Conservation (phyloP, 1,140 invertebrate genomes). For the Drosophila pruinosa region DNA sequence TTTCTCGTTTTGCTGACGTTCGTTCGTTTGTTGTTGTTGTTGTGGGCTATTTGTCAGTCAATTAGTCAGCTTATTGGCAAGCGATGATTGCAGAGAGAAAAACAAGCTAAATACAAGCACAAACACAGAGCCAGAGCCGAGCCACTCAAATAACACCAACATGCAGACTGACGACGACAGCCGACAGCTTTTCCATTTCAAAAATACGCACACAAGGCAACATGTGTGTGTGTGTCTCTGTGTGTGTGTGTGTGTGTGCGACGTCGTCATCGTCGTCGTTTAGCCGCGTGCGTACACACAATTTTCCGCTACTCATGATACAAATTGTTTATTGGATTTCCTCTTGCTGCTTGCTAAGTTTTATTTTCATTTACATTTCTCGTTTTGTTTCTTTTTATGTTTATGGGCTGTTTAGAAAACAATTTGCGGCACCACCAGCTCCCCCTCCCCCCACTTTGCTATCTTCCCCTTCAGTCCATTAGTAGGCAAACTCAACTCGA, state of each 20-base stretch:
- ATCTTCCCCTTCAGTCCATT: too few relatives aligned
- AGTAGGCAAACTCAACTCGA: slow-evolving; percentile 17
- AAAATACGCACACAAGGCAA: slow-evolving; percentile 60
- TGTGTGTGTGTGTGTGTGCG: too few relatives aligned
- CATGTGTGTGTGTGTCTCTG: slow-evolving; percentile 33
- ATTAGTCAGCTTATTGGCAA: slow-evolving; percentile 81
- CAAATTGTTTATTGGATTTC: slow-evolving; percentile 81
- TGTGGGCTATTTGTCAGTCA: slow-evolving; percentile 77
- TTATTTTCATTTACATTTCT: slow-evolving; percentile 79
- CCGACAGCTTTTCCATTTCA: slow-evolving; percentile 80
- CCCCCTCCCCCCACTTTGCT: not conserved
- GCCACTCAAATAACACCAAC: slow-evolving; percentile 23
- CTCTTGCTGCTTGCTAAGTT: slow-evolving; percentile 70
- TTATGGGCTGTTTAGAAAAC: slow-evolving; percentile 79
- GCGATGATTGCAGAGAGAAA: slow-evolving; percentile 75
- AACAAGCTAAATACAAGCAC: slow-evolving; percentile 65
- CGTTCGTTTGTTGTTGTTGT: slow-evolving; percentile 41
- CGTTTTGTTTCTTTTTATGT: slow-evolving; percentile 79
- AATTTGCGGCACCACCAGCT: slow-evolving; percentile 52
- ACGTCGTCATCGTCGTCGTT: slow-evolving; percentile 52
- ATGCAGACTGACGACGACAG: slow-evolving; percentile 32
- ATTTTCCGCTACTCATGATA: slow-evolving; percentile 81
- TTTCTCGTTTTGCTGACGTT: slow-evolving; percentile 6
- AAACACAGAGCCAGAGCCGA: slow-evolving; percentile 23
- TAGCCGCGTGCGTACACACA: slow-evolving; percentile 79